Conservation (phyloP, 2,797 vertebrate genomes). For the Aldrovandia affinis region DNA sequence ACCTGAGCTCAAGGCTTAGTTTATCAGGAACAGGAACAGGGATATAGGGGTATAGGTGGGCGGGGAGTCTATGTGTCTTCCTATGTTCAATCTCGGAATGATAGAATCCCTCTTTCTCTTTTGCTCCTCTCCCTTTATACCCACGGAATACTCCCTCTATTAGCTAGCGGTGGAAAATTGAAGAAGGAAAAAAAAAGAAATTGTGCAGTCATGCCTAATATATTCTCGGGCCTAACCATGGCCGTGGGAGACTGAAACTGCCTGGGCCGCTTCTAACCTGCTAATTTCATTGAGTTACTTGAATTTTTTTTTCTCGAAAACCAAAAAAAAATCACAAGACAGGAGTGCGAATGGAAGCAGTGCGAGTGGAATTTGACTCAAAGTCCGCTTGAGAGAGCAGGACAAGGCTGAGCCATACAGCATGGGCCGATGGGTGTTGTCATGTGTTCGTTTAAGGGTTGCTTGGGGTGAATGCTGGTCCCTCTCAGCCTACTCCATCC, state of each 20-base stretch:
- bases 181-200: conserved; percentile 38
- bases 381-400: conserved; percentile 19
- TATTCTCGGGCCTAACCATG: conserved; percentile 56
- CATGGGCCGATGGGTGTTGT: no score
- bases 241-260: conserved; percentile 67
- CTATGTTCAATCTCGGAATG: no score
- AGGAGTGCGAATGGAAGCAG: not conserved
- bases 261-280: conserved; percentile 62
- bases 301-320: conserved; percentile 55
- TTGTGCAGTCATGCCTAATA: conserved; percentile 56
- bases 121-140: conserved; percentile 40
- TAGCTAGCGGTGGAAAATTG: conserved; percentile 61
- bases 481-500: not conserved
- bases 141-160: conserved; percentile 49
- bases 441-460: not conserved
- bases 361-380: not conserved
- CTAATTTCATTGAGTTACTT: conserved; percentile 65
- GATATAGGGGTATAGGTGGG: not conserved
- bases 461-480: not conserved
- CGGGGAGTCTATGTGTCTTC: not conserved
- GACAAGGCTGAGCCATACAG: no score
- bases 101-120: no score
- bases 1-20: conserved; percentile 43
- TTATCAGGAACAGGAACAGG: no score
- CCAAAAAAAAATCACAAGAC: not conserved